Conservation (phyloP, 1,140 invertebrate species). For the Diabrotica virgifera region DNA sequence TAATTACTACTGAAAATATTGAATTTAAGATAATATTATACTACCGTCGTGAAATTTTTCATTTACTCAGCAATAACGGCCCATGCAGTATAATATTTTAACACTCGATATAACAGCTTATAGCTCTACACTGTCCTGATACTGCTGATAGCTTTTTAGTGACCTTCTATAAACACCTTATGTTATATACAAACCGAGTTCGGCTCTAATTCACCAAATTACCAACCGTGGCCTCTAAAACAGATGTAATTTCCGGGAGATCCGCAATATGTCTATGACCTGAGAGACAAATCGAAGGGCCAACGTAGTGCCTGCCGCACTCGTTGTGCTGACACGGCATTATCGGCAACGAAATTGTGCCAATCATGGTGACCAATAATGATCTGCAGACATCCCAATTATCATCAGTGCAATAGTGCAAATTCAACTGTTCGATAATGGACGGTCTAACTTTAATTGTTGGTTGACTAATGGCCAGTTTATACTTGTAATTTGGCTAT, state of each 20-base stretch:
- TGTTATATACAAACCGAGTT: no score
- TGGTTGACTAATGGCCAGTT: not conserved
- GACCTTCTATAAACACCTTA: no score
- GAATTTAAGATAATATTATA: no score
- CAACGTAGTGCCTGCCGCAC: not conserved
- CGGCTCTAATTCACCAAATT: no score
- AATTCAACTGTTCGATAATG: constrained; percentile 4
- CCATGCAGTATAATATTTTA: no score
- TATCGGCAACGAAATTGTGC: constrained; percentile 1
- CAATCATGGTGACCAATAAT: constrained; percentile 10
- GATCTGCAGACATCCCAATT: constrained; percentile 5
- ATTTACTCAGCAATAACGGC: no score
- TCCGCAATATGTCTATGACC: not conserved
- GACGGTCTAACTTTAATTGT: not conserved
- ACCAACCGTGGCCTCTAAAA: not conserved
- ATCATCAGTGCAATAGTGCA: constrained; percentile 5
- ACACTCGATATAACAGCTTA: no score
- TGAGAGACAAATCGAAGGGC: constrained; percentile 1
- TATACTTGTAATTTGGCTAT: no score
- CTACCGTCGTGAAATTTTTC: no score
- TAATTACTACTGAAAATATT: no score
- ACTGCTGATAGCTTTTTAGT: no score
- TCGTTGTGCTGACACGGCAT: constrained; percentile 4
- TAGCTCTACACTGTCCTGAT: no score
- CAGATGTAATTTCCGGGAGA: not conserved